phyloP scores from a whole-genome alignment of 2,113 vertebrate genomes.

The Ranitomeya variabilis region DNA sequence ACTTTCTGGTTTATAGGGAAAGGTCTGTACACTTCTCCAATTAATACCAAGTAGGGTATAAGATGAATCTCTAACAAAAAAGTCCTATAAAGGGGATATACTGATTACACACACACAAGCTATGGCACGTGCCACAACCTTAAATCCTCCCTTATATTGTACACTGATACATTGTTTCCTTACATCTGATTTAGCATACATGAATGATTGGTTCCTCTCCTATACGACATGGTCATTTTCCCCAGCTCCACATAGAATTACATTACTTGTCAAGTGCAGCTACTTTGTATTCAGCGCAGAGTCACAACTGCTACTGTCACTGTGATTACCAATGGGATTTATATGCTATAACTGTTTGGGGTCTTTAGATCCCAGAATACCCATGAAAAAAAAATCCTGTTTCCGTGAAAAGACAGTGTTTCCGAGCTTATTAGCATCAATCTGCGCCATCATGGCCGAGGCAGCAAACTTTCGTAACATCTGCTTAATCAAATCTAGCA shows the following conservation, averaged over 20 bases:
- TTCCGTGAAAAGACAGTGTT: slow-evolving; percentile 18
- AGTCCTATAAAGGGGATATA: too few species aligned
- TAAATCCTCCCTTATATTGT: too few species aligned
- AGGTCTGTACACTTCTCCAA: too few species aligned
- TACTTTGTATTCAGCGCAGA: slow-evolving; percentile 40
- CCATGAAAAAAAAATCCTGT: slow-evolving; percentile 25
- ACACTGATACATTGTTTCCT: too few species aligned
- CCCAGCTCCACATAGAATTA: slow-evolving; percentile 1
- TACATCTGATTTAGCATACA: not conserved
- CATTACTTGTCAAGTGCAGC: not conserved
- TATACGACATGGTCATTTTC: not conserved
- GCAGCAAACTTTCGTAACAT: slow-evolving; percentile 33
- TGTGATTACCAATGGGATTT: slow-evolving; percentile 48
- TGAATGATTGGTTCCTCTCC: not conserved
- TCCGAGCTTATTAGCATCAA: slow-evolving; percentile 48
- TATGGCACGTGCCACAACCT: too few species aligned
- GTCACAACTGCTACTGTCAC: slow-evolving; percentile 13
- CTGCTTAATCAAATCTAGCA: slow-evolving; percentile 45
- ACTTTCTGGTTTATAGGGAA: too few species aligned
- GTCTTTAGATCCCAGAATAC: slow-evolving; percentile 42
- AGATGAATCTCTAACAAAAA: too few species aligned
- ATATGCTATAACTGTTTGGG: slow-evolving; percentile 36
- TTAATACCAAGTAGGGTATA: too few species aligned
- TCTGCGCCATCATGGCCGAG: slow-evolving; percentile 29
- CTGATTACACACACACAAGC: too few species aligned